A percentile compares a stretch with the other conserved stretches of the same genome.
These are phyloP conservation scores for Rhaphigaster nebulosa DNA, from an alignment of 2,888 invertebrate genomes.

Conservation along the genomic window DNA sequence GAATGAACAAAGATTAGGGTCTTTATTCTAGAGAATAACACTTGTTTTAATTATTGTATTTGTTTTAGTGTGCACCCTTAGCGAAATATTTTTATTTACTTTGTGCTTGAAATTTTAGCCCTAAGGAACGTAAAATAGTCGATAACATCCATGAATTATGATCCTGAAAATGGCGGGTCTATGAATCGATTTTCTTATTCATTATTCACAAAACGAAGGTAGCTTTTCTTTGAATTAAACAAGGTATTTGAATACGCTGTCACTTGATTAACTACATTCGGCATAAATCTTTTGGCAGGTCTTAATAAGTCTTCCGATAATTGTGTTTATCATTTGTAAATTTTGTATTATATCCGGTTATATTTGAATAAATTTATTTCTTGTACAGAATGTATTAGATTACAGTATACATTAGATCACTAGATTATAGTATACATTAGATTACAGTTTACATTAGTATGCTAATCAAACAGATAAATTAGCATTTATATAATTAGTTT, in stretches of 20 bases:
- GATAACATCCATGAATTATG: background rate
- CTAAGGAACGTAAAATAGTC: background rate
- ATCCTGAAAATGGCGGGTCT: background rate
- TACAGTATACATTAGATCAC: too few relatives aligned
- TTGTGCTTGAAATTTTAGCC: background rate
- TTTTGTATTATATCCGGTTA: background rate
- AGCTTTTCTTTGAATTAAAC: background rate
- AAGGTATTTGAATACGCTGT: background rate
- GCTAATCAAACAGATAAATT: too few relatives aligned
- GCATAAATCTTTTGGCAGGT: background rate
- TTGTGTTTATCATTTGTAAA: background rate
- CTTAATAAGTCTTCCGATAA: background rate
- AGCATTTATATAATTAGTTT: too few relatives aligned
- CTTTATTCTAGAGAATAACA: too few relatives aligned
- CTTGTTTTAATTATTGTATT: too few relatives aligned
- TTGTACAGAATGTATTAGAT: too few relatives aligned
- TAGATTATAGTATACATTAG: too few relatives aligned
- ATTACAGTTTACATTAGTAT: too few relatives aligned
- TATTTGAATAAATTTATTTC: background rate
- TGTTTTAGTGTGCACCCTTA: too few relatives aligned
- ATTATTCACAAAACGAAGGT: background rate
- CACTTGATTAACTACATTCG: background rate
- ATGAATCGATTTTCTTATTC: constrained; percentile 12
- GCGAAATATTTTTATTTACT: too few relatives aligned
- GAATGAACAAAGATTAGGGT: too few relatives aligned